phyloP scores from a whole-genome alignment of 2,113 vertebrate genomes.

The Channa argus region DNA sequence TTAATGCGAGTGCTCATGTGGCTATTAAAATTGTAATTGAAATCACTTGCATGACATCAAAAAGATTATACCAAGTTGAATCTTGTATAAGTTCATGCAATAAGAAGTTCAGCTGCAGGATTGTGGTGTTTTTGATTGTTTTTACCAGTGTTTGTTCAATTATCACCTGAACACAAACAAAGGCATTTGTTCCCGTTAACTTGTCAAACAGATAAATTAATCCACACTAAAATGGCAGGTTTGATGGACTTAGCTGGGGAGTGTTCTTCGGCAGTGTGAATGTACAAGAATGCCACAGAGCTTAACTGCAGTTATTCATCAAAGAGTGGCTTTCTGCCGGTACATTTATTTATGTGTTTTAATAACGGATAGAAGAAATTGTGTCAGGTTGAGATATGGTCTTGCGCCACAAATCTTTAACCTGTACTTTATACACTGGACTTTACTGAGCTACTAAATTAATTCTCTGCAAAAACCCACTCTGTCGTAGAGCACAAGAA shows the following conservation, averaged over 20 bases:
- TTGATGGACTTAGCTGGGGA: slow-evolving; percentile 28
- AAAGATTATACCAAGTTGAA: too few relatives aligned
- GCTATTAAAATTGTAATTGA: background rate
- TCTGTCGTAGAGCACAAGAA: slow-evolving; percentile 6
- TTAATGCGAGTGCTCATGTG: background rate
- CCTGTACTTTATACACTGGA: slow-evolving; percentile 34
- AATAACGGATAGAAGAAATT: slow-evolving; percentile 71
- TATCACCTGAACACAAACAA: slow-evolving; percentile 18
- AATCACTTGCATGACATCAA: too few relatives aligned
- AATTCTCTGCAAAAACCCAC: slow-evolving; percentile 2
- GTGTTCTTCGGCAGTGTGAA: slow-evolving; percentile 27
- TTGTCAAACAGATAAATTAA: slow-evolving; percentile 54
- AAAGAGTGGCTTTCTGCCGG: slow-evolving; percentile 58
- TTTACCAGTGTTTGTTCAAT: background rate
- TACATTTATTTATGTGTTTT: slow-evolving; percentile 71
- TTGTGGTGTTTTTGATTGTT: background rate
- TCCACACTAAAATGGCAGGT: slow-evolving; percentile 18
- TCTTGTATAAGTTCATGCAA: background rate
- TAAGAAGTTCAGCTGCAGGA: background rate
- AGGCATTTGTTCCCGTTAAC: slow-evolving; percentile 41
- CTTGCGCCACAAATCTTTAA: slow-evolving; percentile 48
- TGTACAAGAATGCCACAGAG: slow-evolving; percentile 31
- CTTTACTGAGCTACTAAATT: slow-evolving; percentile 30
- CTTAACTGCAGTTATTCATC: slow-evolving; percentile 67
- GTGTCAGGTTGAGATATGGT: slow-evolving; percentile 57